phyloP scores from a whole-genome alignment of 2,888 invertebrate species.

The Cephus rjabovi region DNA sequence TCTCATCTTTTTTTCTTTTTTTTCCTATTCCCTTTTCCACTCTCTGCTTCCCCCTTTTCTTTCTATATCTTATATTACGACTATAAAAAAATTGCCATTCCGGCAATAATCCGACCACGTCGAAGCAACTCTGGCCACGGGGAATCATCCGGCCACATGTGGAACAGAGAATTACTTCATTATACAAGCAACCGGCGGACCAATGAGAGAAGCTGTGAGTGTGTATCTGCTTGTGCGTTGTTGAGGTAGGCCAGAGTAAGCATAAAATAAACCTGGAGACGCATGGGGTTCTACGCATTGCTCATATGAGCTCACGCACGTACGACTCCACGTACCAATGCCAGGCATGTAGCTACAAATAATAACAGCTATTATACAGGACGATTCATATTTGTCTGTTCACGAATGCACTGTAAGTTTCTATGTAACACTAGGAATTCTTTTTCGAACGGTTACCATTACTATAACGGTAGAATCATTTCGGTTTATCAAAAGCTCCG shows the following conservation, averaged over 20 bases:
- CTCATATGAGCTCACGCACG: not conserved
- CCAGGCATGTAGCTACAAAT: constrained; percentile 29
- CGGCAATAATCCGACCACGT: not conserved
- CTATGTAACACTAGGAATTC: not conserved
- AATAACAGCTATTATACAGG: constrained; percentile 37
- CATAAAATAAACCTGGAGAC: constrained; percentile 48
- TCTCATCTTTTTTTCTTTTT: not conserved
- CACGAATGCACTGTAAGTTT: not conserved
- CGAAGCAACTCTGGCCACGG: not conserved
- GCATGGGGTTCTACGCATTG: constrained; percentile 48
- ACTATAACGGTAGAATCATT: not conserved
- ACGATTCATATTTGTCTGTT: constrained; percentile 21
- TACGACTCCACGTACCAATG: constrained; percentile 19
- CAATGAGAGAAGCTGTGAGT: constrained; percentile 14
- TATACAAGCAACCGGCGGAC: constrained; percentile 26
- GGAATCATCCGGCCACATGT: constrained; percentile 30
- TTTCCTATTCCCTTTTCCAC: not conserved
- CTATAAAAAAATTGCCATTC: not conserved
- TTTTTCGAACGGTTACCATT: not conserved
- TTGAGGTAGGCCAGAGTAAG: constrained; percentile 46
- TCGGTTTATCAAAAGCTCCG: not conserved
- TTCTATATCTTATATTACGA: not conserved
- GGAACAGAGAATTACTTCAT: constrained; percentile 37
- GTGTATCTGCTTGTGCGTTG: constrained; percentile 1
- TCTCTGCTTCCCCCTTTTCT: not conserved